These are phyloP conservation scores for Endotricha flammealis DNA, from an alignment of 2,888 invertebrate genomes.

Conservation along the genomic window DNA sequence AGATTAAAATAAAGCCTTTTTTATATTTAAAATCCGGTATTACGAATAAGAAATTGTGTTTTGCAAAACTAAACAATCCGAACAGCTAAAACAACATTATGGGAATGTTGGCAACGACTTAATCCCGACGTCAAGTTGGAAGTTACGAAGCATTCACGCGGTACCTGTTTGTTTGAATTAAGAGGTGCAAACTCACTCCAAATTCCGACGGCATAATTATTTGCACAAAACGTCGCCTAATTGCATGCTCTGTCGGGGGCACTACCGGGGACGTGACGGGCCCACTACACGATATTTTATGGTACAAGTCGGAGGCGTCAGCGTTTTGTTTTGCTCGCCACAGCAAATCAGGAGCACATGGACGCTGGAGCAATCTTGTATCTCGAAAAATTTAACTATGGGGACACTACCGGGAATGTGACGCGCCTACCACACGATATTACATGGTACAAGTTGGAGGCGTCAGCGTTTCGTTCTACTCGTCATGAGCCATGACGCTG, in stretches of 20 bases:
- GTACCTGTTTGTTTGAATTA: constrained; percentile 45
- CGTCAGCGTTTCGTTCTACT: constrained; percentile 15
- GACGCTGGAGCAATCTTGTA: too few relatives aligned
- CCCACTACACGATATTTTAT: constrained; percentile 21
- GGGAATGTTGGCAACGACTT: constrained; percentile 5
- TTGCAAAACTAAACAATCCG: constrained; percentile 4
- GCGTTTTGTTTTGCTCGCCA: constrained; percentile 11
- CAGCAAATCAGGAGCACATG: too few relatives aligned
- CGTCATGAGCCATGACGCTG: too few relatives aligned
- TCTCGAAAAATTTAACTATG: too few relatives aligned
- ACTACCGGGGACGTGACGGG: constrained; percentile 54
- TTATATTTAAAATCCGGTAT: too few relatives aligned
- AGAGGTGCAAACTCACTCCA: constrained; percentile 44
- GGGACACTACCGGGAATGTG: constrained; percentile 58
- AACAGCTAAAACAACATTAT: constrained; percentile 1
- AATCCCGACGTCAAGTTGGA: constrained; percentile 8
- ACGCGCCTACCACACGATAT: constrained; percentile 32
- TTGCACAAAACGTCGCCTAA: constrained; percentile 68
- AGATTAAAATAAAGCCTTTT: too few relatives aligned
- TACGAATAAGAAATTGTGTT: too few relatives aligned
- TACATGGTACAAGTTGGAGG: constrained; percentile 17
- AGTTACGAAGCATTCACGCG: constrained; percentile 19
- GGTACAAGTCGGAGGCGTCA: constrained; percentile 20
- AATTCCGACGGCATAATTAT: constrained; percentile 60
- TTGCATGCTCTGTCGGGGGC: constrained; percentile 66